Conservation (phyloP, 53 echinoderm and acorn worm species). For the Paracentrotus lividus region DNA sequence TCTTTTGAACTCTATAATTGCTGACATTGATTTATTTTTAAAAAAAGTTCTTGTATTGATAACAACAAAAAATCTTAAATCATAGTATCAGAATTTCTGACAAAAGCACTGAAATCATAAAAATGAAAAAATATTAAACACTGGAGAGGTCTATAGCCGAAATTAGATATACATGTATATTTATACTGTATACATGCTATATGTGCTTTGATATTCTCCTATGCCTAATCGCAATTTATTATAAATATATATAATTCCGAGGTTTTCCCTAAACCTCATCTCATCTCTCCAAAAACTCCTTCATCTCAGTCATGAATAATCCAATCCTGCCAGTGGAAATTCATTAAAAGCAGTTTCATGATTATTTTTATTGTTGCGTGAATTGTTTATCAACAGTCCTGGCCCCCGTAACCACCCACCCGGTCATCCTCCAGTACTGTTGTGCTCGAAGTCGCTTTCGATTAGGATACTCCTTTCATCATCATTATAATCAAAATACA, state of each 20-base stretch:
- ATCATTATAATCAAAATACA: neutral
- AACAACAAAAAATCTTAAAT: too few species aligned
- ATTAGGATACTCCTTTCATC: conserved; percentile 32
- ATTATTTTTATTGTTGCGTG: neutral
- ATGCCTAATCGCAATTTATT: neutral
- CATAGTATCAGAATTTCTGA: too few species aligned
- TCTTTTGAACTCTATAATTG: too few species aligned
- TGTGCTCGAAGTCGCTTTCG: conserved; percentile 8
- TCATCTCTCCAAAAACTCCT: too few species aligned
- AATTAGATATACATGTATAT: too few species aligned
- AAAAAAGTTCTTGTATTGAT: too few species aligned
- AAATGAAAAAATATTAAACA: too few species aligned
- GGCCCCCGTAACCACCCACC: neutral
- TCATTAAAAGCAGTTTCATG: neutral
- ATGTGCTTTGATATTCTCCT: neutral
- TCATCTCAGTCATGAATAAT: neutral
- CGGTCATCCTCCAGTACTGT: neutral
- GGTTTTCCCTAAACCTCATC: neutral
- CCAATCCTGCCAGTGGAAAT: neutral
- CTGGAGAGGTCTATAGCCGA: too few species aligned
- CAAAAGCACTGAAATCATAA: too few species aligned
- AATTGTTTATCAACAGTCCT: conserved; percentile 4
- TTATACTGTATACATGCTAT: too few species aligned
- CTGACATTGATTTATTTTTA: too few species aligned
- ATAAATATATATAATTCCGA: neutral